Conservation (phyloP, 2,113 vertebrate genomes). For the Uropsilus gracilis region DNA sequence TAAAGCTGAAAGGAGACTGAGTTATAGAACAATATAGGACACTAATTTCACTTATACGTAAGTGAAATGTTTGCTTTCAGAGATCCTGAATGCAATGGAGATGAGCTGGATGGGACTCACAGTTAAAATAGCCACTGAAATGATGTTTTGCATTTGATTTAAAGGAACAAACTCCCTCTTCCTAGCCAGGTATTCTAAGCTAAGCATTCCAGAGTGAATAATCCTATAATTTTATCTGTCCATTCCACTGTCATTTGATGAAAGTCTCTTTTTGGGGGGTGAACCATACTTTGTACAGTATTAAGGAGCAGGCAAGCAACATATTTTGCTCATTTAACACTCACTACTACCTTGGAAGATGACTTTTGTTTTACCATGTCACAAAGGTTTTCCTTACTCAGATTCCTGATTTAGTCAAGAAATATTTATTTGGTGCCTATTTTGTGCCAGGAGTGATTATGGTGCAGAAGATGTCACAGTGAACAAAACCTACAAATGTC, state of each 20-base stretch:
- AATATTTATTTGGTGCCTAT: not conserved
- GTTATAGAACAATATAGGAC: not conserved
- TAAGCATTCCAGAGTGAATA: not conserved
- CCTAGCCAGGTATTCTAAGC: not conserved
- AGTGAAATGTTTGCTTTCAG: not conserved
- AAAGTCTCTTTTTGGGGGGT: not conserved
- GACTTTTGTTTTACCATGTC: not conserved
- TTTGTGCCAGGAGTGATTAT: not conserved
- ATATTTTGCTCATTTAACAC: not conserved
- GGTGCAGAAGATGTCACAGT: not conserved
- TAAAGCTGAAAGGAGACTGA: conserved; percentile 25
- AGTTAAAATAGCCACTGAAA: conserved; percentile 21
- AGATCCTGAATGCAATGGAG: not conserved
- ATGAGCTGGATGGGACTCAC: not conserved
- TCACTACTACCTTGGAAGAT: not conserved
- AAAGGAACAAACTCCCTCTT: not conserved
- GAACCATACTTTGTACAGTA: not conserved
- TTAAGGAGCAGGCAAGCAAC: not conserved
- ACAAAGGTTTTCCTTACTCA: not conserved
- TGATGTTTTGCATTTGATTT: conserved; percentile 17
- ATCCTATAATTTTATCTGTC: not conserved
- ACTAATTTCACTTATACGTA: not conserved
- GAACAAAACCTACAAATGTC: not conserved
- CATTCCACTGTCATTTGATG: not conserved
- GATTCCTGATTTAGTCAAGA: not conserved